Percentiles rank a stretch among this genome's conserved stretches.
Evolutionary conservation across 2,888 invertebrate species (phyloP).

Genomic region (Litoditis marina): DNA sequence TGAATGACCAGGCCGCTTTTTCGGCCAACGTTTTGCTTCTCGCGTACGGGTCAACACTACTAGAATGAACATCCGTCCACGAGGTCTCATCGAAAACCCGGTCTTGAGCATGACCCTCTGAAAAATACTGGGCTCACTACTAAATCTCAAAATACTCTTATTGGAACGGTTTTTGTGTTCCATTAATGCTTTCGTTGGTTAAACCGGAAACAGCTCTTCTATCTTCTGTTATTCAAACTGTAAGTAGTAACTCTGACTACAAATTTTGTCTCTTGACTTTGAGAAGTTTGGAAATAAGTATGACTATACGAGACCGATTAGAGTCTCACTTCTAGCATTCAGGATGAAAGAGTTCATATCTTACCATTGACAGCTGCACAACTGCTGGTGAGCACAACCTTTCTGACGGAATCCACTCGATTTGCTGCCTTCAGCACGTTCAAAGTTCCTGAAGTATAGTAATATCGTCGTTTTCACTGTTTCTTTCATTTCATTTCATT

Average conservation of each 20-base stretch:
- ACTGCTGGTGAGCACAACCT: slow-evolving; percentile 67
- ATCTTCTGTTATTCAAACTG: too few species aligned
- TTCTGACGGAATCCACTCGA: slow-evolving; percentile 64
- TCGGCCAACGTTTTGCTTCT: slow-evolving; percentile 66
- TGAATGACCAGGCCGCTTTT: slow-evolving; percentile 68
- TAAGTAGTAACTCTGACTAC: too few species aligned
- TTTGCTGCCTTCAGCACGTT: slow-evolving; percentile 45
- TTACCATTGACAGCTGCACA: slow-evolving; percentile 64
- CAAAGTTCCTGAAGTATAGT: slow-evolving; percentile 31
- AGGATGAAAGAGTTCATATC: too few species aligned
- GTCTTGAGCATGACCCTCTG: slow-evolving; percentile 55
- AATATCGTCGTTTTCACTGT: neutral
- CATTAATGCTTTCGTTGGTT: neutral
- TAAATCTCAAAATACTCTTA: neutral
- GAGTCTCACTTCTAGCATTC: too few species aligned
- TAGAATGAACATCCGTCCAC: slow-evolving; percentile 50
- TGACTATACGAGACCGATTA: too few species aligned
- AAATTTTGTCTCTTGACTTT: too few species aligned
- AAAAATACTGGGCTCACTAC: slow-evolving; percentile 18
- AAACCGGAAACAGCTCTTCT: too few species aligned
- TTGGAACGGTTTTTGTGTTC: too few species aligned
- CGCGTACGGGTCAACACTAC: slow-evolving; percentile 43
- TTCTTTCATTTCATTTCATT: too few species aligned
- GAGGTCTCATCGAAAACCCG: slow-evolving; percentile 49
- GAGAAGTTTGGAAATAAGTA: too few species aligned